These are phyloP conservation scores for Taeniopygia guttata DNA, from an alignment of 2,797 vertebrate species.

Conservation along the genomic window DNA sequence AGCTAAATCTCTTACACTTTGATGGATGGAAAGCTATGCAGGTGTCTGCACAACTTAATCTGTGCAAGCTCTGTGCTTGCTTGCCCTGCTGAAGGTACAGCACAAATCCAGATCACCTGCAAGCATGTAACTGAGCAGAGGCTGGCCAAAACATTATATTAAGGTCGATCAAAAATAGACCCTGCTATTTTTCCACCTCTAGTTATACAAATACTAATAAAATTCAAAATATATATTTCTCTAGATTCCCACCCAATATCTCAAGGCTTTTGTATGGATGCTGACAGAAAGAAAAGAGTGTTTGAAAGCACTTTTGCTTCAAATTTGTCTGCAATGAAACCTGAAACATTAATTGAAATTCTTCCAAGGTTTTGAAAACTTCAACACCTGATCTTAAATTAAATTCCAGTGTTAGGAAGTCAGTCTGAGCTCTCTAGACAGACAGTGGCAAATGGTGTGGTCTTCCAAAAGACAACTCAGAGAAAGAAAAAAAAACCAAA, in stretches of 20 bases:
- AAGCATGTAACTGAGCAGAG: neutral
- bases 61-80: neutral
- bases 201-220: neutral
- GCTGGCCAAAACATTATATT: neutral
- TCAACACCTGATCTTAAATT: neutral
- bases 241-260: neutral
- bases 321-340: neutral
- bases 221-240: fast-evolving
- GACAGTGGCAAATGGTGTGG: neutral
- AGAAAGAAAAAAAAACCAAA: neutral
- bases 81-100: neutral
- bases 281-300: neutral
- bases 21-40: neutral
- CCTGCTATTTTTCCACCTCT: neutral
- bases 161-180: neutral
- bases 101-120: neutral
- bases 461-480: neutral
- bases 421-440: neutral
- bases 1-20: neutral
- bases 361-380: neutral
- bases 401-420: neutral
- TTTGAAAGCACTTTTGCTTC: neutral
- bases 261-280: neutral
- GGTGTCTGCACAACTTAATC: neutral
- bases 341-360: neutral